Evolutionary conservation across 2,888 invertebrate genomes (phyloP).

Genomic region (Erebia aethiops): DNA sequence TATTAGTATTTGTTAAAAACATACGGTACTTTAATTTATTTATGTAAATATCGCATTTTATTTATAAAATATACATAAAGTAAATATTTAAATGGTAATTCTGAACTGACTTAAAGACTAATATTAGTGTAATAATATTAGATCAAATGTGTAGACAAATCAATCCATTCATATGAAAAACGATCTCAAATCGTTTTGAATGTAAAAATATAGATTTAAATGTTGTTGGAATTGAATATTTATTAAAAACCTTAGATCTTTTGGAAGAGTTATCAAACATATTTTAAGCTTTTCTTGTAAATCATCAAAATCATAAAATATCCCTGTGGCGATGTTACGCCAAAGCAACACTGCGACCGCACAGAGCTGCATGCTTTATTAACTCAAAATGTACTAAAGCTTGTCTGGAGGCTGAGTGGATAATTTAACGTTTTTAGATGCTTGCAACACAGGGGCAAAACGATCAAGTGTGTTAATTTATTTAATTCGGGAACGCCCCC

Average conservation of each 20-base stretch:
- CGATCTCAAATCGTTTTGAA: conserved; percentile 13
- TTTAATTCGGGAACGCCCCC: no score
- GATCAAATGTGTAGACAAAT: conserved; percentile 22
- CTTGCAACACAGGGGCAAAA: no score
- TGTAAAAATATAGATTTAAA: conserved; percentile 43
- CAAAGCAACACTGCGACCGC: no score
- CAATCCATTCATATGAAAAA: conserved; percentile 17
- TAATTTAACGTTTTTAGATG: no score
- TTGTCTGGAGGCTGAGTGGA: no score
- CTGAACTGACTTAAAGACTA: conserved; percentile 38
- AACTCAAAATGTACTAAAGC: no score
- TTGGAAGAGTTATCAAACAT: not conserved
- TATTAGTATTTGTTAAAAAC: not conserved
- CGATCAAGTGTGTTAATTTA: no score
- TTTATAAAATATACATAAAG: not conserved
- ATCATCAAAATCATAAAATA: not conserved
- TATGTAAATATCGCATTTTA: conserved; percentile 19
- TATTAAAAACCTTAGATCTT: conserved; percentile 26
- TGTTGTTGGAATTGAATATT: conserved; percentile 61
- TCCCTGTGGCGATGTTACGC: not conserved
- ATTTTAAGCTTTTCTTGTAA: not conserved
- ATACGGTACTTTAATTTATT: not conserved
- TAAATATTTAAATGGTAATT: conserved; percentile 25
- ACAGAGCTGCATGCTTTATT: no score
- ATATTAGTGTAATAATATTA: conserved; percentile 25